Evolutionary conservation across 2,113 vertebrate genomes (phyloP).

Genomic region (Daphoenositta chrysoptera): DNA sequence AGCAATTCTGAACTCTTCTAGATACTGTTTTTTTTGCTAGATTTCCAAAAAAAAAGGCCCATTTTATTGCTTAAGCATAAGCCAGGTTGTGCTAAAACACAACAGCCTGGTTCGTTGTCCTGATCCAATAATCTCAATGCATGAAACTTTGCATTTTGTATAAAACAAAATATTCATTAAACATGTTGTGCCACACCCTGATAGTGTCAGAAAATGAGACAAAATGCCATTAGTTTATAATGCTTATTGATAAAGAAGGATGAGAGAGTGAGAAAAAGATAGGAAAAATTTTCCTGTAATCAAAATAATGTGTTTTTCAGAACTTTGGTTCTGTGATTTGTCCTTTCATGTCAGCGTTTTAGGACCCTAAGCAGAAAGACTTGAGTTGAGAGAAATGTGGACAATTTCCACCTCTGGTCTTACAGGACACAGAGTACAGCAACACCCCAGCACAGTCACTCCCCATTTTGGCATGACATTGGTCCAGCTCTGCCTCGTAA

Average conservation of each 20-base stretch:
- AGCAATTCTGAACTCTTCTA: neutral
- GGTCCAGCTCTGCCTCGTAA: neutral
- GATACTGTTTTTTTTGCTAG: neutral
- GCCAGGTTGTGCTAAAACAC: neutral
- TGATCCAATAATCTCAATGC: neutral
- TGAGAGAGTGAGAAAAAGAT: neutral
- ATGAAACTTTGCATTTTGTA: neutral
- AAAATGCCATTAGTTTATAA: neutral
- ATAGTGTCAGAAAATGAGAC: neutral
- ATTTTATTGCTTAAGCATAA: neutral
- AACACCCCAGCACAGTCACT: neutral
- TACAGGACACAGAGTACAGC: neutral
- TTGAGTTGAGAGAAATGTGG: neutral
- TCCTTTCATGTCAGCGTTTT: neutral
- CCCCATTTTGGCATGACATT: neutral
- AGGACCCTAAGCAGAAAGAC: neutral
- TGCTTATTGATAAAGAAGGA: neutral
- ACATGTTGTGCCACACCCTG: neutral
- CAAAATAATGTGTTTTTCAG: neutral
- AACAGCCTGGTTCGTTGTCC: neutral
- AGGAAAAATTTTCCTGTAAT: neutral
- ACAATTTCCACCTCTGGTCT: neutral
- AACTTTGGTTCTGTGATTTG: neutral
- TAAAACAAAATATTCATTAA: neutral
- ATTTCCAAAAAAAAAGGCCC: rapidly evolving